These are phyloP conservation scores for Idaea biselata DNA, from an alignment of 2,888 invertebrate species.

Conservation along the genomic window DNA sequence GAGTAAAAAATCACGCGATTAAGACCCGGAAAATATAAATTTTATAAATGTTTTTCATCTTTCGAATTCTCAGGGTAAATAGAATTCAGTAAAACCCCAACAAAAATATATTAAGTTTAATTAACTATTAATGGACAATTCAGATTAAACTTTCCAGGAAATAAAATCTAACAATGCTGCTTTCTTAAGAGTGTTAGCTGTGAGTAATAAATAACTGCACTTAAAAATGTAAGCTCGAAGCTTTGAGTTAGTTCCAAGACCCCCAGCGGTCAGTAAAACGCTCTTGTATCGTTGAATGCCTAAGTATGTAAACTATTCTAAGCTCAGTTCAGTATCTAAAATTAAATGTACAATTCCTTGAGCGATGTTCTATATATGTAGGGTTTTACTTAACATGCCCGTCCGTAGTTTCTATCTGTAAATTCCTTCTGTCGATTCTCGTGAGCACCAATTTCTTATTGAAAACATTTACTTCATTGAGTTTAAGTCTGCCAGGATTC, in stretches of 20 bases:
- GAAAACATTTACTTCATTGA: conserved; percentile 1
- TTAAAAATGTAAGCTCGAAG: not conserved
- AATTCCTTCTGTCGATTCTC: conserved; percentile 1
- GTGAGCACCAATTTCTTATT: conserved; percentile 1
- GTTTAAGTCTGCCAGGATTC: not conserved
- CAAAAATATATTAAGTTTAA: not conserved
- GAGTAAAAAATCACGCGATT: too few species aligned
- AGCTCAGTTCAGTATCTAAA: not conserved
- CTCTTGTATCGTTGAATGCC: not conserved
- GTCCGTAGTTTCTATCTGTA: not conserved
- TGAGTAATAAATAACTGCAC: not conserved
- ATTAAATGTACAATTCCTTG: not conserved
- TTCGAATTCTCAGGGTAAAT: not conserved
- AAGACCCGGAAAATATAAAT: too few species aligned
- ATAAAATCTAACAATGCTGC: not conserved
- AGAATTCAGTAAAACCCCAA: not conserved
- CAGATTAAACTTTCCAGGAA: not conserved
- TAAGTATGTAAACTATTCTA: not conserved
- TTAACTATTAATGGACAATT: not conserved
- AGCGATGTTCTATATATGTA: not conserved
- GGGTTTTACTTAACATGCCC: conserved; percentile 1
- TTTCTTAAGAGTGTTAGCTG: not conserved
- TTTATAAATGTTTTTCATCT: too few species aligned
- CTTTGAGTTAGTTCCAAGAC: not conserved
- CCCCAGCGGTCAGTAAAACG: not conserved